A percentile compares a stretch with the other conserved stretches of the same genome.
Conservation (phyloP, 2,797 vertebrate species). For the Helostoma temminkii region DNA sequence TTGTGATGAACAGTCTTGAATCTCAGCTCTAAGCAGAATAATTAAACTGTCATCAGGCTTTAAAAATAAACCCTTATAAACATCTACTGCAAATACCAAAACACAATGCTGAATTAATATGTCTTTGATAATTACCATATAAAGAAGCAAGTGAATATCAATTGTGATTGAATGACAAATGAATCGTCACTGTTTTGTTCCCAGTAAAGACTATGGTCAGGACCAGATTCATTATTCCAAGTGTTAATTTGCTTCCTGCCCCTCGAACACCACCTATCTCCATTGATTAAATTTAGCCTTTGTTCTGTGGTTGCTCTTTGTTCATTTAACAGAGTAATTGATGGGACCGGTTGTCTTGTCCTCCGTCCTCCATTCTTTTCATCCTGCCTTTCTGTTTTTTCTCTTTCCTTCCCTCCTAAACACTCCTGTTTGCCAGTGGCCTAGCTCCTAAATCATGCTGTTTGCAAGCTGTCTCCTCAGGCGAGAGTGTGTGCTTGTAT, state of each 20-base stretch:
- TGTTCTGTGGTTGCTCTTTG: constrained; percentile 61
- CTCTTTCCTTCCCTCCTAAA: constrained; percentile 62
- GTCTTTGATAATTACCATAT: constrained; percentile 34
- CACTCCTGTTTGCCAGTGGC: constrained; percentile 58
- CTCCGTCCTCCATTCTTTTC: constrained; percentile 47
- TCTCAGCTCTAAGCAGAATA: neutral
- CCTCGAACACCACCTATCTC: constrained; percentile 58
- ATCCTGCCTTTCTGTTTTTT: constrained; percentile 32
- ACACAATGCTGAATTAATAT: constrained; percentile 5
- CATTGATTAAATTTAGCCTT: constrained; percentile 77
- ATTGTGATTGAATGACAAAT: constrained; percentile 43
- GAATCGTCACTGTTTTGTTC: constrained; percentile 34
- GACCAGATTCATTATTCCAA: constrained; percentile 72
- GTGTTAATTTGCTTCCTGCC: constrained; percentile 70
- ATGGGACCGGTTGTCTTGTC: constrained; percentile 61
- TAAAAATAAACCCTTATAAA: neutral
- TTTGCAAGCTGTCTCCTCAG: constrained; percentile 75
- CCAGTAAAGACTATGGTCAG: constrained; percentile 35
- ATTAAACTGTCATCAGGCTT: neutral
- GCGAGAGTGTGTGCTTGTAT: constrained; percentile 42
- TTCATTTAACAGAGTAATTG: constrained; percentile 74
- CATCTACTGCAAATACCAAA: neutral
- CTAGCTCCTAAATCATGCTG: constrained; percentile 77
- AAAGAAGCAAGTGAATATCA: constrained; percentile 19
- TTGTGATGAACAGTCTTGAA: neutral